Percentiles rank a stretch among this genome's conserved stretches.
These are phyloP conservation scores for Vanessa tameamea DNA, from an alignment of 1,140 invertebrate species.

Conservation along the genomic window DNA sequence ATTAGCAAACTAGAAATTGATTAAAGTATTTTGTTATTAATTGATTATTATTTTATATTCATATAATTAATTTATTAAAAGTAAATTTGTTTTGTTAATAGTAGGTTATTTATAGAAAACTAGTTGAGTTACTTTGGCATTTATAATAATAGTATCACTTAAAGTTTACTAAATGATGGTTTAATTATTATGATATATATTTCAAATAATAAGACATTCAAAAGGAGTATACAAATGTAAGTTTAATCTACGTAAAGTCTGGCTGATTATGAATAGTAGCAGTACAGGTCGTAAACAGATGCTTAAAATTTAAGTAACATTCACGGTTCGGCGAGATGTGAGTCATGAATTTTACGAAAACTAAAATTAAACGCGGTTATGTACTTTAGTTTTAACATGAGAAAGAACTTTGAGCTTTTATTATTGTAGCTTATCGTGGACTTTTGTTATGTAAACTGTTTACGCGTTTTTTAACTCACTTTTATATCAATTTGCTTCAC, in stretches of 20 bases:
- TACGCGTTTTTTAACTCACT: background rate
- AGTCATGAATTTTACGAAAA: slow-evolving; percentile 14
- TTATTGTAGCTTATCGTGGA: slow-evolving; percentile 1
- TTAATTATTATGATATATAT: no score
- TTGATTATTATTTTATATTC: no score
- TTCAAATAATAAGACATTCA: background rate
- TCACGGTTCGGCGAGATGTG: slow-evolving; percentile 13
- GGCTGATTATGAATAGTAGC: slow-evolving; percentile 23
- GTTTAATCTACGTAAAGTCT: slow-evolving; percentile 2
- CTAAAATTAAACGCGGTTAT: slow-evolving; percentile 9
- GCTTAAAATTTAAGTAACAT: slow-evolving; percentile 29
- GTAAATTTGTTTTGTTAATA: no score
- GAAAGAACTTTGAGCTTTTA: slow-evolving; percentile 10
- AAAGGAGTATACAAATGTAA: background rate
- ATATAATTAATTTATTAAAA: no score
- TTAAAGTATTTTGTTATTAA: no score
- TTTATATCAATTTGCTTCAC: background rate
- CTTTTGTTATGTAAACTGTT: background rate
- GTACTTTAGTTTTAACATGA: slow-evolving; percentile 12
- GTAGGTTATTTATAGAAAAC: no score
- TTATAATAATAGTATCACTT: no score
- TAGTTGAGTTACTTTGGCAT: no score
- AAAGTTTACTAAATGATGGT: no score
- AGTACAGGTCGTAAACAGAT: slow-evolving; percentile 24
- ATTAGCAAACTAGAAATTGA: no score